These are phyloP conservation scores for Mellilla xanthometata DNA, from an alignment of 2,888 invertebrate genomes.

Conservation along the genomic window DNA sequence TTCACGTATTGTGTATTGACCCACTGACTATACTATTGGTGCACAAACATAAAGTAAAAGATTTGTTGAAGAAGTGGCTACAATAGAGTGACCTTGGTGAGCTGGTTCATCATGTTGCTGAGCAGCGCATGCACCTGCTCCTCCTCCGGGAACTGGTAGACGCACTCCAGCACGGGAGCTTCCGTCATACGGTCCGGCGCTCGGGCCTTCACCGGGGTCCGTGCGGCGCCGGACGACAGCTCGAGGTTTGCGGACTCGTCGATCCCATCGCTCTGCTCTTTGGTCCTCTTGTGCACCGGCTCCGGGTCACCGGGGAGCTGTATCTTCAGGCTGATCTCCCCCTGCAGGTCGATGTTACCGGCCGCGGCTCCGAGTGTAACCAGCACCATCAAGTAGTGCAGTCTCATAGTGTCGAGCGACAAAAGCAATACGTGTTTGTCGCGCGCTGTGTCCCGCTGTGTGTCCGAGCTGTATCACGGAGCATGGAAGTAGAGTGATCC, in stretches of 20 bases:
- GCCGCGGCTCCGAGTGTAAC: slow-evolving; percentile 2
- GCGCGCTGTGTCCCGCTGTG: not conserved
- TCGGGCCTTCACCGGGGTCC: too few relatives aligned
- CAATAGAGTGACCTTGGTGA: slow-evolving; percentile 46
- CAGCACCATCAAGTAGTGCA: slow-evolving; percentile 4
- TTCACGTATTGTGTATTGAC: too few relatives aligned
- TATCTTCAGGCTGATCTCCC: slow-evolving; percentile 6
- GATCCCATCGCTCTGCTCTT: too few relatives aligned
- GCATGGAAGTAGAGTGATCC: too few relatives aligned
- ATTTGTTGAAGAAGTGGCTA: too few relatives aligned
- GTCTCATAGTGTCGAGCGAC: slow-evolving; percentile 8
- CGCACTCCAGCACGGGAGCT: slow-evolving; percentile 36
- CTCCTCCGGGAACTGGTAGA: slow-evolving; percentile 45
- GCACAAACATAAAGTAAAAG: too few relatives aligned
- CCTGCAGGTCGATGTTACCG: slow-evolving; percentile 18
- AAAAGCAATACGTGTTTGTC: slow-evolving; percentile 6
- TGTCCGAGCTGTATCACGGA: too few relatives aligned
- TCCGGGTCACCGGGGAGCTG: not conserved
- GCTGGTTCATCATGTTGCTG: slow-evolving; percentile 53
- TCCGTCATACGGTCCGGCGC: too few relatives aligned
- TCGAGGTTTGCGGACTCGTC: too few relatives aligned
- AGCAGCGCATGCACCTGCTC: slow-evolving; percentile 43
- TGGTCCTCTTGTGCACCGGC: too few relatives aligned
- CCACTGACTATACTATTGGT: too few relatives aligned
- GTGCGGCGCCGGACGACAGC: too few relatives aligned